A percentile compares a stretch with the other conserved stretches of the same genome.
These are phyloP conservation scores for Melinopterus prodromus DNA, from an alignment of 2,888 invertebrate genomes.

Conservation along the genomic window DNA sequence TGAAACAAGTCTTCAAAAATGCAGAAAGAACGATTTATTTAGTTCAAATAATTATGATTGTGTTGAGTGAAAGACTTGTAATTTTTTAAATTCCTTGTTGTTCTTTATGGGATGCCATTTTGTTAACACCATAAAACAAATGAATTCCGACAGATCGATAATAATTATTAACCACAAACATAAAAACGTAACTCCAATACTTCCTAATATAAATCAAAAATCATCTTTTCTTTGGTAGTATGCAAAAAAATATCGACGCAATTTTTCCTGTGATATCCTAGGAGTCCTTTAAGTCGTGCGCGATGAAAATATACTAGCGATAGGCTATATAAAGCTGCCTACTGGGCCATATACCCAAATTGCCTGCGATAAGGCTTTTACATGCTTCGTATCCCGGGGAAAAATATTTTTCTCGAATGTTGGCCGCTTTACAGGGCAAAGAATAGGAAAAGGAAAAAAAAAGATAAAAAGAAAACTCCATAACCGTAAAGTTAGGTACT, in stretches of 20 bases:
- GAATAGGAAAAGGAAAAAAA: not conserved
- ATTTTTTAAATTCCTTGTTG: too few species aligned
- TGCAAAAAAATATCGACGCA: not conserved
- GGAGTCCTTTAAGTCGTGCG: not conserved
- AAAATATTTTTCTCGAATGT: not conserved
- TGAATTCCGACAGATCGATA: too few species aligned
- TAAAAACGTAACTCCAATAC: too few species aligned
- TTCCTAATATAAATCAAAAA: too few species aligned
- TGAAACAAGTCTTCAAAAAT: too few species aligned
- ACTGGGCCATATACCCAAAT: not conserved
- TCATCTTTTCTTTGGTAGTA: too few species aligned
- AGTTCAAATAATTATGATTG: too few species aligned
- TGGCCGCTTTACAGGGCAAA: not conserved
- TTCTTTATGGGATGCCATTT: too few species aligned
- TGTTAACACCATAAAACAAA: too few species aligned
- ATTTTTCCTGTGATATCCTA: not conserved
- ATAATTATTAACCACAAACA: too few species aligned
- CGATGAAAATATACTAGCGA: not conserved
- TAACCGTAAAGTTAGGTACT: not conserved
- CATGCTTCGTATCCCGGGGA: not conserved
- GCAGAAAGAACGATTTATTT: too few species aligned
- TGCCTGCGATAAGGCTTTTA: not conserved
- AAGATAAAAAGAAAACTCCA: not conserved
- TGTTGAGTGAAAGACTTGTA: too few species aligned
- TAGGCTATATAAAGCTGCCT: not conserved